These are phyloP conservation scores for Thera britannica DNA, from an alignment of 2,888 invertebrate species.

Conservation along the genomic window DNA sequence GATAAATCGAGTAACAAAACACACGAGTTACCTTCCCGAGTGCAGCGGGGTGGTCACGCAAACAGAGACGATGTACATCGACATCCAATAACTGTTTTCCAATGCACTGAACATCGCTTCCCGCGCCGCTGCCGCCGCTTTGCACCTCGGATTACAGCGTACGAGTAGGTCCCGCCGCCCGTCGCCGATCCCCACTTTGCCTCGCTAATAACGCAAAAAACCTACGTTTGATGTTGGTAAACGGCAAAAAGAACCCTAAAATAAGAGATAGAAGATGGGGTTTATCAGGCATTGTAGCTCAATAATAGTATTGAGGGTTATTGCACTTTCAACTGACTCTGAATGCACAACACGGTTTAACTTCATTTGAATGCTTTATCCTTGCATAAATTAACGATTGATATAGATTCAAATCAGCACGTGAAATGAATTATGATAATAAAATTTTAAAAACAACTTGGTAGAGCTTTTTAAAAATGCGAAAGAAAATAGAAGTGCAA, in stretches of 20 bases:
- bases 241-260: slow-evolving; percentile 54
- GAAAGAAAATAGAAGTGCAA: slow-evolving; percentile 24
- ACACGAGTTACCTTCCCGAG: slow-evolving; percentile 32
- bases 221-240: slow-evolving; percentile 58
- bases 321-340: slow-evolving; percentile 6
- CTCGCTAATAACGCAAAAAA: slow-evolving; percentile 52
- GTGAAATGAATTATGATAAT: slow-evolving; percentile 16
- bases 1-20: slow-evolving; percentile 39
- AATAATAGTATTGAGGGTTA: slow-evolving; percentile 44
- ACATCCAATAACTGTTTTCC: slow-evolving; percentile 70
- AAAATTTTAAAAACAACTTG: slow-evolving; percentile 3
- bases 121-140: slow-evolving; percentile 50
- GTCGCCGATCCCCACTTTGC: slow-evolving; percentile 37
- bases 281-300: slow-evolving; percentile 58
- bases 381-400: slow-evolving; percentile 18
- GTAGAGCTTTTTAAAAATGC: slow-evolving; percentile 14
- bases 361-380: too few species aligned
- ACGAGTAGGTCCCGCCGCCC: neutral
- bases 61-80: slow-evolving; percentile 54
- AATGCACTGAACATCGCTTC: slow-evolving; percentile 62
- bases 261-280: slow-evolving; percentile 47
- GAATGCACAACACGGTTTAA: slow-evolving; percentile 4
- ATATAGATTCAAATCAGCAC: slow-evolving; percentile 21
- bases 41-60: slow-evolving; percentile 54
- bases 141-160: slow-evolving; percentile 67